phyloP scores from a whole-genome alignment of 2,888 invertebrate genomes.

The Drosophila algonquin region DNA sequence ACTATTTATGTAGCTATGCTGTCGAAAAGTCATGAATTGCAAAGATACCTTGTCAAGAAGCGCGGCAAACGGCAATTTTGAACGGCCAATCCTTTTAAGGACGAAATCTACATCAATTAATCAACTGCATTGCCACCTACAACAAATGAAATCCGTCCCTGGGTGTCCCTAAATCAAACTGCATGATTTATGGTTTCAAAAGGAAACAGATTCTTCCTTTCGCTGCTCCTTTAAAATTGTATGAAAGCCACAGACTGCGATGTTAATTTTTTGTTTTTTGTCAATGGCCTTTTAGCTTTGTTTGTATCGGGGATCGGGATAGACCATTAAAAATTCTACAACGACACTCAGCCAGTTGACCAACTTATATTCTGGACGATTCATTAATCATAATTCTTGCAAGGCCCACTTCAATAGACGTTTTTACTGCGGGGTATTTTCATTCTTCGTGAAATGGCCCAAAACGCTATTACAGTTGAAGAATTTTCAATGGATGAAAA shows the following conservation, averaged over 20 bases:
- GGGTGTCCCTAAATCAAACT: constrained; percentile 69
- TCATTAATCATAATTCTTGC: constrained; percentile 72
- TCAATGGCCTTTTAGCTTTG: constrained; percentile 70
- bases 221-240: constrained; percentile 39
- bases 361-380: constrained; percentile 50
- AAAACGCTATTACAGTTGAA: constrained; percentile 59
- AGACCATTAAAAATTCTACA: constrained; percentile 67
- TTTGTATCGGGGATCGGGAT: constrained; percentile 47
- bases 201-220: constrained; percentile 32
- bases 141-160: constrained; percentile 31
- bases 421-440: constrained; percentile 57
- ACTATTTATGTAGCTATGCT: constrained; percentile 18
- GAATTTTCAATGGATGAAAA: constrained; percentile 66
- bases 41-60: constrained; percentile 73
- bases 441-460: constrained; percentile 55
- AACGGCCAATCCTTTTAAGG: constrained; percentile 68
- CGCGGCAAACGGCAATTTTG: constrained; percentile 74
- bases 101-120: constrained; percentile 56
- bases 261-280: constrained; percentile 43
- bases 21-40: constrained; percentile 35
- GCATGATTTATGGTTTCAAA: constrained; percentile 63
- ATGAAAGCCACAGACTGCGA: constrained; percentile 50
- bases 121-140: constrained; percentile 64
- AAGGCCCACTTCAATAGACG: constrained; percentile 52
- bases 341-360: constrained; percentile 63